Evolutionary conservation across 2,888 invertebrate genomes (phyloP).

Genomic region (Augiades crinisus): DNA sequence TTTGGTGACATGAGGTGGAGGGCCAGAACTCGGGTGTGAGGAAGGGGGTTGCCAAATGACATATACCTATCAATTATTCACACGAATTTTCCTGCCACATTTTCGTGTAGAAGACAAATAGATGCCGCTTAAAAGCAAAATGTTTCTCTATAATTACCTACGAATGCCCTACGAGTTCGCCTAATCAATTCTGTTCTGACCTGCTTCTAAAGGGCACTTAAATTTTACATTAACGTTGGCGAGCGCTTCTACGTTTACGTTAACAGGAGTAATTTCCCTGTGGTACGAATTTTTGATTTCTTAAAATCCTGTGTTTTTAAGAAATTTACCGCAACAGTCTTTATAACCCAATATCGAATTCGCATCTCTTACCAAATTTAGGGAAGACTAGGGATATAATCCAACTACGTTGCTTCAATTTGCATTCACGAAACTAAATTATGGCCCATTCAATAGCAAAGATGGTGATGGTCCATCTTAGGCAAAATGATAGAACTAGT

Average conservation of each 20-base stretch:
- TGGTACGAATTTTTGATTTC: no score
- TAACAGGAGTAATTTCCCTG: no score
- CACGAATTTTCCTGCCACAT: slow-evolving; percentile 73
- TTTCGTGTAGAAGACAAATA: slow-evolving; percentile 80
- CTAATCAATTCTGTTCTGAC: slow-evolving; percentile 20
- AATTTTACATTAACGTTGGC: slow-evolving; percentile 17
- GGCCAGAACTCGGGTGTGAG: slow-evolving; percentile 41
- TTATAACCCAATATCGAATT: no score
- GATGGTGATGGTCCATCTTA: no score
- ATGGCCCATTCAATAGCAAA: no score
- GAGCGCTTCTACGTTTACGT: neutral
- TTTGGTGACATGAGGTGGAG: slow-evolving; percentile 42
- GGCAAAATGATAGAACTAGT: no score
- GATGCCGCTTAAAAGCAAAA: slow-evolving; percentile 59
- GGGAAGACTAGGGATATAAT: no score
- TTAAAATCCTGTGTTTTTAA: no score
- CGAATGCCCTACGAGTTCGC: slow-evolving; percentile 18
- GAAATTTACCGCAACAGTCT: no score
- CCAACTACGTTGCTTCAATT: no score
- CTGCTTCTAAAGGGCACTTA: slow-evolving; percentile 21
- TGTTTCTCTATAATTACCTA: slow-evolving; percentile 71
- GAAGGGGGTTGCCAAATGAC: slow-evolving; percentile 78
- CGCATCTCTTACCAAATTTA: no score
- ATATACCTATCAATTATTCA: slow-evolving; percentile 76
- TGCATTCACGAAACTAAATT: no score